Evolutionary conservation across 2,113 vertebrate genomes (phyloP).

Genomic region (Ornithorhynchus anatinus): DNA sequence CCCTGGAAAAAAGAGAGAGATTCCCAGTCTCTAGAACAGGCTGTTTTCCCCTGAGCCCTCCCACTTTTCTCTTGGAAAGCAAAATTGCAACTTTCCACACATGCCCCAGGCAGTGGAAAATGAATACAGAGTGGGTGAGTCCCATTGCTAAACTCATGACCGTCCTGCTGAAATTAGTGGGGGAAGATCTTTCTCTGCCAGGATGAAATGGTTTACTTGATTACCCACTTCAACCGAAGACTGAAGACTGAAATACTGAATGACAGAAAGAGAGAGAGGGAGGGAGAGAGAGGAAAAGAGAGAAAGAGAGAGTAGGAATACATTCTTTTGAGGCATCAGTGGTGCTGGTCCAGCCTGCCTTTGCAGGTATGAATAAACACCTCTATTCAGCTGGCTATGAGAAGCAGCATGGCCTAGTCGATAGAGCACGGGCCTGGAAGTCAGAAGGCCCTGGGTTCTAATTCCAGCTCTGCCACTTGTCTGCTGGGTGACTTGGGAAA

Average conservation of each 20-base stretch:
- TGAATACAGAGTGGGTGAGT: conserved; percentile 45
- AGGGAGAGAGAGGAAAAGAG: too few relatives aligned
- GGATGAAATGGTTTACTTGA: conserved; percentile 51
- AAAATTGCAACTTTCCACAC: conserved; percentile 27
- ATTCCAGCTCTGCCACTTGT: too few relatives aligned
- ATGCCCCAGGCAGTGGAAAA: conserved; percentile 57
- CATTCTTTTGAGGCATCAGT: conserved; percentile 35
- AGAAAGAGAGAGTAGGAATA: conserved; percentile 43
- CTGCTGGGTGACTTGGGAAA: too few relatives aligned
- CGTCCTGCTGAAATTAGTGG: conserved; percentile 57
- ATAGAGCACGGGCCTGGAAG: too few relatives aligned
- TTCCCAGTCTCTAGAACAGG: too few relatives aligned
- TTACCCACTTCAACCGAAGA: conserved; percentile 31
- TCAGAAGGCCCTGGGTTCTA: too few relatives aligned
- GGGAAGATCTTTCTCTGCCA: conserved; percentile 36
- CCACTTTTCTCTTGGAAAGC: conserved; percentile 47
- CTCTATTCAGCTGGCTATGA: conserved; percentile 28
- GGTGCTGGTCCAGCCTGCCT: conserved; percentile 31
- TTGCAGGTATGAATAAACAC: conserved; percentile 28
- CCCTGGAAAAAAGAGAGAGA: too few relatives aligned
- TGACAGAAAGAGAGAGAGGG: too few relatives aligned
- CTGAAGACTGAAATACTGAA: conserved; percentile 36
- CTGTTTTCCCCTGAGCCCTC: neutral
- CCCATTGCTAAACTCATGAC: conserved; percentile 52
- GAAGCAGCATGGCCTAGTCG: too few relatives aligned